Evolutionary conservation across 2,797 vertebrate species (phyloP).

Genomic region (Semaprochilodus insignis): DNA sequence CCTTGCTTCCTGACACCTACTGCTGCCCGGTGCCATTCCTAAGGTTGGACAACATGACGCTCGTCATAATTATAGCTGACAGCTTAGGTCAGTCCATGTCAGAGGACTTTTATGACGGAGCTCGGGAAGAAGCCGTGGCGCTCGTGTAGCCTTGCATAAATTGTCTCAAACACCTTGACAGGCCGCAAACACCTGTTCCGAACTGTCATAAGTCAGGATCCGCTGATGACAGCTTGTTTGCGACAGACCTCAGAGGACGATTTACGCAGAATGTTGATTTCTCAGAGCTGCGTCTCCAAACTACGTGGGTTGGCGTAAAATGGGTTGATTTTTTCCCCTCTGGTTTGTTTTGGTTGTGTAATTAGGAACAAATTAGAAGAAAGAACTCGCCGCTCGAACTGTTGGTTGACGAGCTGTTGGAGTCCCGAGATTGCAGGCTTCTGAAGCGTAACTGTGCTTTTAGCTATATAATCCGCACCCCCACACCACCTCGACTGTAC

Average conservation of each 20-base stretch:
- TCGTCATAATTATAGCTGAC: slow-evolving; percentile 45
- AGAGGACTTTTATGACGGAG: slow-evolving; percentile 10
- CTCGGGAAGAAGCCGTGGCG: neutral
- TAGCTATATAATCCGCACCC: neutral
- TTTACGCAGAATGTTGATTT: slow-evolving; percentile 9
- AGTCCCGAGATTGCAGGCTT: neutral
- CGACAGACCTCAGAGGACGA: slow-evolving; percentile 7
- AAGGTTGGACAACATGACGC: neutral
- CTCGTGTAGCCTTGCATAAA: slow-evolving; percentile 12
- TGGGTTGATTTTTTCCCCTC: neutral
- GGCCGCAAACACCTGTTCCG: slow-evolving; percentile 25
- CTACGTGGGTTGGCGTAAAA: neutral
- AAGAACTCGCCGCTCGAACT: neutral
- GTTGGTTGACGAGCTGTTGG: neutral
- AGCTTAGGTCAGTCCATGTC: slow-evolving; percentile 30
- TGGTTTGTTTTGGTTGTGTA: neutral
- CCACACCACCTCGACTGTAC: neutral
- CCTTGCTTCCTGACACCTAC: slow-evolving; percentile 26
- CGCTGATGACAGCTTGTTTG: slow-evolving; percentile 22
- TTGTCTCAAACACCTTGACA: slow-evolving; percentile 29
- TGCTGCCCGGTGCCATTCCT: slow-evolving; percentile 24
- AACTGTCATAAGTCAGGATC: slow-evolving; percentile 31
- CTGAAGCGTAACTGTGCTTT: slow-evolving; percentile 2
- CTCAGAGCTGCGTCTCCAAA: neutral
- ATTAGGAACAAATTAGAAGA: slow-evolving; percentile 28